phyloP scores from a whole-genome alignment of 2,888 invertebrate genomes.

The Tubulanus polymorphus region DNA sequence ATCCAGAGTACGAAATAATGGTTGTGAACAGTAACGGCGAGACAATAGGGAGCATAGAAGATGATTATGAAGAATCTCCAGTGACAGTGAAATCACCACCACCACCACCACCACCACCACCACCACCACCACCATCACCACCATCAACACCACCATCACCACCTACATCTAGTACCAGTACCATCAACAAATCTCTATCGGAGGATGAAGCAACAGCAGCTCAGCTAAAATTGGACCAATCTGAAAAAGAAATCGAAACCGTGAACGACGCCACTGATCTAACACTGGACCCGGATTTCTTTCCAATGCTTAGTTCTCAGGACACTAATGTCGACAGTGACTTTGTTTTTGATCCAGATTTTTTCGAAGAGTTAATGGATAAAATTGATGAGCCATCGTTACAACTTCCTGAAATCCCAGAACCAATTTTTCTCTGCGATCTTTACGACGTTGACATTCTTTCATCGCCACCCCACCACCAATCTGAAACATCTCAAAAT shows the following conservation, averaged over 20 bases:
- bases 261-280: too few relatives aligned
- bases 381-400: not conserved
- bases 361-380: not conserved
- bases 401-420: not conserved
- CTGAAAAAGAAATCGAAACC: not conserved
- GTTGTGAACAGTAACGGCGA: not conserved
- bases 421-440: not conserved
- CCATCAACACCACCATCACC: not conserved
- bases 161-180: not conserved
- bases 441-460: not conserved
- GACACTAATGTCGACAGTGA: not conserved
- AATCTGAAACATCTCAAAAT: not conserved
- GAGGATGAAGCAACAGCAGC: not conserved
- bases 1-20: not conserved
- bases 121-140: not conserved
- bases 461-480: not conserved
- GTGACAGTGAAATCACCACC: not conserved
- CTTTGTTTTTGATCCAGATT: not conserved
- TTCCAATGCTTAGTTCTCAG: not conserved
- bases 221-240: not conserved
- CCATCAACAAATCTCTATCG: not conserved
- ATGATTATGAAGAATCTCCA: not conserved
- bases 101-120: not conserved
- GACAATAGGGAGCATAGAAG: not conserved
- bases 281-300: not conserved